These are phyloP conservation scores for Pogonus chalceus DNA, from an alignment of 1,140 invertebrate species.

Conservation along the genomic window DNA sequence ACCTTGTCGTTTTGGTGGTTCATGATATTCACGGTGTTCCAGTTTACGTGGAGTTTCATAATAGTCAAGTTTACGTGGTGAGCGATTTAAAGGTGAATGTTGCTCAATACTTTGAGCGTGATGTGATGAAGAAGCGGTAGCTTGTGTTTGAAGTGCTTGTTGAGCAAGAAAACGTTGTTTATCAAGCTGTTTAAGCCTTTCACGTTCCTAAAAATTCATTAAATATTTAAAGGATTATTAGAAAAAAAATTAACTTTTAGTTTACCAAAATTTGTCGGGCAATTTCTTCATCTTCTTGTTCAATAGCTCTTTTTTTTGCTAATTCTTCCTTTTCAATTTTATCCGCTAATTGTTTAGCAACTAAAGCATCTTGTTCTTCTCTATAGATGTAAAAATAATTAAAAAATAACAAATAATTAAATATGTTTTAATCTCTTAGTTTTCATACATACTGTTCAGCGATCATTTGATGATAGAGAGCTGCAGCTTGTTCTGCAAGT, in stretches of 20 bases:
- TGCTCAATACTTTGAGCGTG: neutral
- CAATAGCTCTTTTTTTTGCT: slow-evolving; percentile 39
- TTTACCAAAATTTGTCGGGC: slow-evolving; percentile 37
- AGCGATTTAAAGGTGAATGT: neutral
- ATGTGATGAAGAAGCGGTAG: neutral
- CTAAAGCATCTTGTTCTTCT: slow-evolving; percentile 58
- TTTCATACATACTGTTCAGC: slow-evolving; percentile 48
- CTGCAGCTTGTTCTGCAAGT: slow-evolving; percentile 46
- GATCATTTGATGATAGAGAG: slow-evolving; percentile 50
- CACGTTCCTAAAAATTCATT: slow-evolving; percentile 3
- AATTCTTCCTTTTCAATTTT: slow-evolving; percentile 51
- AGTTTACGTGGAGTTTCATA: neutral
- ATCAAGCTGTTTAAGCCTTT: neutral
- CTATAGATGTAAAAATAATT: slow-evolving; percentile 32
- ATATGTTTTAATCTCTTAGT: slow-evolving; percentile 16
- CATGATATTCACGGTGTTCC: neutral
- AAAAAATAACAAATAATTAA: neutral
- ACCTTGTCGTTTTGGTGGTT: slow-evolving; percentile 24
- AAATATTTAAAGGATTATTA: neutral
- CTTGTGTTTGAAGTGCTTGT: neutral
- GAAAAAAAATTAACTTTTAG: neutral
- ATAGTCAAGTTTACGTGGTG: neutral
- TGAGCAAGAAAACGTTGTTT: neutral
- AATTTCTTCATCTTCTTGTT: slow-evolving; percentile 40
- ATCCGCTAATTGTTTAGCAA: slow-evolving; percentile 54